Percentiles rank a stretch among this genome's conserved stretches.
These are phyloP conservation scores for Ditula angustiorana DNA, from an alignment of 2,888 invertebrate genomes.

Conservation along the genomic window DNA sequence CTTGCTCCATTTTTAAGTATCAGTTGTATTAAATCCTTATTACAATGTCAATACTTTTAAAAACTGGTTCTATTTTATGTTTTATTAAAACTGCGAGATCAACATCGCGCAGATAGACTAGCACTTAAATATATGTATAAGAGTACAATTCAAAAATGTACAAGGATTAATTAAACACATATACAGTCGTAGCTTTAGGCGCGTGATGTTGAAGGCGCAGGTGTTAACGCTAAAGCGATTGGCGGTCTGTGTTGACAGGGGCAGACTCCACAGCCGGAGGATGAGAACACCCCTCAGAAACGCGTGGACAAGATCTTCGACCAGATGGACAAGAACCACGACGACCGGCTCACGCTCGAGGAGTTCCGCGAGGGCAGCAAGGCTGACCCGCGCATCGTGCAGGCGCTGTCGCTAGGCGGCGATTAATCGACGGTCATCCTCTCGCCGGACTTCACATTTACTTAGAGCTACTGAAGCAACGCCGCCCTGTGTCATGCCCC, in stretches of 20 bases:
- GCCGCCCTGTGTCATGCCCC: constrained; percentile 53
- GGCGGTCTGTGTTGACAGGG: constrained; percentile 86
- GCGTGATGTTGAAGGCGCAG: background rate
- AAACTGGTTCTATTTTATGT: too few species aligned
- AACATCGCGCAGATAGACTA: too few species aligned
- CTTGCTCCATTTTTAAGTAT: too few species aligned
- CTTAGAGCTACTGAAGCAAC: constrained; percentile 54
- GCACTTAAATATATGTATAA: too few species aligned
- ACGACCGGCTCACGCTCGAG: constrained; percentile 97
- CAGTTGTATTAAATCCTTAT: too few species aligned
- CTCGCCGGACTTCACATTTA: constrained; percentile 82
- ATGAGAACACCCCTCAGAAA: constrained; percentile 97
- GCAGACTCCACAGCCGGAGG: constrained; percentile 94
- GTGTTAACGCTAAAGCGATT: background rate
- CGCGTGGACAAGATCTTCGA: constrained; percentile 99
- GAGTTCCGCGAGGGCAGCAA: constrained; percentile 99
- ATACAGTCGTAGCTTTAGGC: too few species aligned
- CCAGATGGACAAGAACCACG: constrained; percentile 99
- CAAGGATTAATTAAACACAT: too few species aligned
- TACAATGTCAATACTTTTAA: too few species aligned
- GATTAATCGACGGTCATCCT: constrained; percentile 87
- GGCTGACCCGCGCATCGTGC: constrained; percentile 99
- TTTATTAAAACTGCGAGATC: too few species aligned
- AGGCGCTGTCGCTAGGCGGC: constrained; percentile 95
- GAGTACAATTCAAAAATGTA: too few species aligned